These are phyloP conservation scores for Busseola fusca DNA, from an alignment of 2,888 invertebrate genomes.

Conservation along the genomic window DNA sequence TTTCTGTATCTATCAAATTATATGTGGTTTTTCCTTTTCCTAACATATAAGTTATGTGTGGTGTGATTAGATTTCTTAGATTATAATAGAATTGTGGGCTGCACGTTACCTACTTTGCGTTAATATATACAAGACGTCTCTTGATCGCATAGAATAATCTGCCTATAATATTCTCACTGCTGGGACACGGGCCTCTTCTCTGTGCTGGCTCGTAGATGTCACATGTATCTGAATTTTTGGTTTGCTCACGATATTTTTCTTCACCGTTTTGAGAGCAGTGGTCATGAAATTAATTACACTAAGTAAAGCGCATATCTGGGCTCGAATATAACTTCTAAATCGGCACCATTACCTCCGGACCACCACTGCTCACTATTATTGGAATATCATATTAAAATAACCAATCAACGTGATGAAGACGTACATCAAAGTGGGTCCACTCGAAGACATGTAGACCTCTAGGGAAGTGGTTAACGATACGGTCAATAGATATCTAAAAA, in stretches of 20 bases:
- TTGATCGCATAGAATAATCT: neutral
- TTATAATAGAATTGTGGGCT: neutral
- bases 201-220: neutral
- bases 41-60: neutral
- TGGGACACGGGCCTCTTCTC: neutral
- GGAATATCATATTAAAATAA: constrained; percentile 5
- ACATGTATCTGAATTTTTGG: neutral
- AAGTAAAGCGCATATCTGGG: neutral
- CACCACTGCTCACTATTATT: neutral
- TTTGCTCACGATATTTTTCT: neutral
- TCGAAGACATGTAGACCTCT: constrained; percentile 4
- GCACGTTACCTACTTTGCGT: too few relatives aligned
- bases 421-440: constrained; percentile 1
- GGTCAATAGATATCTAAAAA: constrained; percentile 60
- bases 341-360: neutral
- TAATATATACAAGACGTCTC: neutral
- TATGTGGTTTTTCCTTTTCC: neutral
- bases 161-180: neutral
- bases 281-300: neutral
- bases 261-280: neutral
- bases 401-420: neutral
- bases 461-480: constrained; percentile 46
- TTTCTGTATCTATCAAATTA: neutral
- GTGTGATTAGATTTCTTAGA: neutral
- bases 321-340: too few relatives aligned